Percentiles rank a stretch among this genome's conserved stretches.
Conservation (phyloP, 1,140 invertebrate species). For the Trichoplusia ni region DNA sequence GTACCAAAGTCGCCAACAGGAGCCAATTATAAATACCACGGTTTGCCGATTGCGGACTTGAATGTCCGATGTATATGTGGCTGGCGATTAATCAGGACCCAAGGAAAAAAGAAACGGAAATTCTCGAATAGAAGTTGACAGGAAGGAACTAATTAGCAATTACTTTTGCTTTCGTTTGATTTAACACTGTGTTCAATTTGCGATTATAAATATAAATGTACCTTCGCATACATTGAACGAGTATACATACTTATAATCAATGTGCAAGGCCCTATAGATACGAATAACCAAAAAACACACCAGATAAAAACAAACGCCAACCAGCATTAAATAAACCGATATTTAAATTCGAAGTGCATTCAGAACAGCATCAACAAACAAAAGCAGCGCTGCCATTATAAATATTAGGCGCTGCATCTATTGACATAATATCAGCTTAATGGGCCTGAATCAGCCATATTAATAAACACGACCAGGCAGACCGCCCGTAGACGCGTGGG, state of each 20-base stretch:
- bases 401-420: constrained; percentile 33
- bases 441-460: constrained; percentile 48
- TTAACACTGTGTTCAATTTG: background rate
- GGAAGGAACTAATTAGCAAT: background rate
- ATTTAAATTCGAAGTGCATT: too few relatives aligned
- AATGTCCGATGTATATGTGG: background rate
- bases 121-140: background rate
- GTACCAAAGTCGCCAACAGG: constrained; percentile 19
- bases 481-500: constrained; percentile 49
- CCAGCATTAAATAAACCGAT: too few relatives aligned
- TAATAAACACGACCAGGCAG: constrained; percentile 29
- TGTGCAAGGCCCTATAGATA: too few relatives aligned
- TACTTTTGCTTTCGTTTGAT: too few relatives aligned
- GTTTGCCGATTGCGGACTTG: constrained; percentile 9
- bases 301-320: too few relatives aligned
- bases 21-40: constrained; percentile 33
- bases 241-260: too few relatives aligned
- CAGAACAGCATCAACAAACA: background rate
- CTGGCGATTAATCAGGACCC: background rate
- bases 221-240: background rate
- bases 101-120: background rate
- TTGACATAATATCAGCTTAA: constrained; percentile 53
- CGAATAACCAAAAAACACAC: too few relatives aligned
- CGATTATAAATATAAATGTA: background rate
- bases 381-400: too few relatives aligned